Base-by-base conservation (phyloP, 37 sponge, comb jelly and placozoan genomes). In the Mnemiopsis leidyi region DNA sequence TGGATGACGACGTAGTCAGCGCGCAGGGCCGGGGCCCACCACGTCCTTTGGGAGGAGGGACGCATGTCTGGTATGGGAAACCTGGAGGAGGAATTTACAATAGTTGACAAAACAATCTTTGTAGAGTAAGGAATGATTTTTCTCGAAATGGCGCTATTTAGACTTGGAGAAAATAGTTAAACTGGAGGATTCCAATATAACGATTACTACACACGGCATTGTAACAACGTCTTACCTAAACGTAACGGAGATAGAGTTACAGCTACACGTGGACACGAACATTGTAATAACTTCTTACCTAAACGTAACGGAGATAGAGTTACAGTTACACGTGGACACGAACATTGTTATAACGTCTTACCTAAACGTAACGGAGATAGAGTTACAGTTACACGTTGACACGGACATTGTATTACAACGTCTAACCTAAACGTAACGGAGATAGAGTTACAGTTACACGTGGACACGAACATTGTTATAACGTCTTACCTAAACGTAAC, bases 401-500 rank as follows among this genome's bases (percentile, higher is more conserved):
- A 18, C 21, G 7, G 68, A 67, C 68, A 67, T 67, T 67, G 68
- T 20, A 67, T 13, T n/a, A n/a, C n/a, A n/a, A n/a, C n/a, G n/a
- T n/a, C 61, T 48, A 48, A 85, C 48, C 90, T 38, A 40, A 85
- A 40, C 39, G 90, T 85, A n/a, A 85, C 39, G 23, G 90, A 85
- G 13, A 85, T 85, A 37, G 33, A 36, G 25, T 35, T 23, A 33
- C 61, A 38, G 61, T n/a, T 85, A 38, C 36, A 28, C 1, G 90
- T 85, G 1, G 61, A 40, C 7, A 23, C n/a, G 2, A 85, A 85
- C 3, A 21, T 38, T 37, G n/a, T n/a, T n/a, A n/a, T n/a, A n/a
- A n/a, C n/a, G n/a, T n/a, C 61, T 48, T 18, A 85, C 48, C 90
- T 38, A 40, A 85, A 40, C 39, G 90, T 67, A 67, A 13, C 13